phyloP scores from a whole-genome alignment of 2,797 vertebrate genomes.

The Gymnodraco acuticeps region DNA sequence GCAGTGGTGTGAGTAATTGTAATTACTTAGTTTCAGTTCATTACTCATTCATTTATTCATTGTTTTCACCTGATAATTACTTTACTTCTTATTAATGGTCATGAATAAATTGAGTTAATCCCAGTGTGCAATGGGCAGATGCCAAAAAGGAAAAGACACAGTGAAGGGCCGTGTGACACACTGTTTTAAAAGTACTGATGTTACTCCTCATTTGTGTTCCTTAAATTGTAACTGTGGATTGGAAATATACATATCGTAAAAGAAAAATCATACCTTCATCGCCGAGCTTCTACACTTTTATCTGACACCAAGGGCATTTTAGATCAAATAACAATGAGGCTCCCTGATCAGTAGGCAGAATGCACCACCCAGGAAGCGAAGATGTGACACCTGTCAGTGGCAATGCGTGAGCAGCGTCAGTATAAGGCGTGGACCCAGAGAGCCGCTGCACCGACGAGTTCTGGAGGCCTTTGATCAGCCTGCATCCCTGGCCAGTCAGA shows the following conservation, averaged over 20 bases:
- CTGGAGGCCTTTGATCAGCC: slow-evolving; percentile 81
- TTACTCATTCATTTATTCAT: slow-evolving; percentile 74
- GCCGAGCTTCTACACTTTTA: slow-evolving; percentile 47
- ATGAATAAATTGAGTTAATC: slow-evolving; percentile 59
- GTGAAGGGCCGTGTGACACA: slow-evolving; percentile 8
- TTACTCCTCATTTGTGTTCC: neutral
- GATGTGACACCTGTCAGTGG: slow-evolving; percentile 75
- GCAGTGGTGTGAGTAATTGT: slow-evolving; percentile 65
- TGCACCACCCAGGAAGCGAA: slow-evolving; percentile 61
- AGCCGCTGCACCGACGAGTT: slow-evolving; percentile 65
- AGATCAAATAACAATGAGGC: slow-evolving; percentile 59
- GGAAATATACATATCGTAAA: slow-evolving; percentile 20
- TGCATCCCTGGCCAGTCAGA: slow-evolving; percentile 65
- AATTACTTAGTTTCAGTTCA: slow-evolving; percentile 70
- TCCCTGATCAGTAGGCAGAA: slow-evolving; percentile 69
- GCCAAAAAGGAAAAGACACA: slow-evolving; percentile 9
- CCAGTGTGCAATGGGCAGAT: slow-evolving; percentile 25
- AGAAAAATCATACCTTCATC: slow-evolving; percentile 21
- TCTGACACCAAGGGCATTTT: slow-evolving; percentile 66
- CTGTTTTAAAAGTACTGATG: no score
- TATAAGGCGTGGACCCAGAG: slow-evolving; percentile 49
- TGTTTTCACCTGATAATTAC: slow-evolving; percentile 72
- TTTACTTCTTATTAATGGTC: slow-evolving; percentile 65
- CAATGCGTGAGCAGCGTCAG: slow-evolving; percentile 46
- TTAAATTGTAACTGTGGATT: neutral